Percentiles rank a stretch among this genome's conserved stretches.
These are phyloP conservation scores for Drosophila orena DNA, from an alignment of 1,140 invertebrate species.

Conservation along the genomic window DNA sequence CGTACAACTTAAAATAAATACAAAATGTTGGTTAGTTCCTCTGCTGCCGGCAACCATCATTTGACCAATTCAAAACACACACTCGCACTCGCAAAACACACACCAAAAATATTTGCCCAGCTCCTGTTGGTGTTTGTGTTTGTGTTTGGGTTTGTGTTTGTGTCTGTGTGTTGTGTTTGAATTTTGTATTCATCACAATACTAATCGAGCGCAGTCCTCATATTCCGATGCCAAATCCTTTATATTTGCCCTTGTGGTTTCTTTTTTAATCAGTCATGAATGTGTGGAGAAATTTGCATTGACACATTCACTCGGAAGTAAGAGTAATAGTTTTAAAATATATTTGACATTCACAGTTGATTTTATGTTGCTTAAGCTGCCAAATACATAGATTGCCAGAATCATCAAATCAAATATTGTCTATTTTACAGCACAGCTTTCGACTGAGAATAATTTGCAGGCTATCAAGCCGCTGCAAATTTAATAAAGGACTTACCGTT, in stretches of 20 bases:
- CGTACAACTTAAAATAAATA: constrained; percentile 73
- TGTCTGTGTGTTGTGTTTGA: constrained; percentile 16
- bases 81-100: constrained; percentile 14
- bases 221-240: constrained; percentile 12
- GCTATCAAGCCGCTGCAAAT: background rate
- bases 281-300: constrained; percentile 20
- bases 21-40: constrained; percentile 58
- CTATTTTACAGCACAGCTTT: background rate
- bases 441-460: too few relatives aligned
- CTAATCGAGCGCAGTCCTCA: constrained; percentile 69
- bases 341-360: background rate
- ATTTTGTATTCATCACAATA: constrained; percentile 46
- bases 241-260: constrained; percentile 38
- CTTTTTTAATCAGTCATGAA: constrained; percentile 59
- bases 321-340: background rate
- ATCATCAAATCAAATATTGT: background rate
- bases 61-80: constrained; percentile 57
- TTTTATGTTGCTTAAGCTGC: background rate
- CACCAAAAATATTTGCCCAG: constrained; percentile 65
- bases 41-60: constrained; percentile 46
- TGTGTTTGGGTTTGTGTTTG: constrained; percentile 23
- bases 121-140: constrained; percentile 31
- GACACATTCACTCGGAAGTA: background rate
- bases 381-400: background rate
- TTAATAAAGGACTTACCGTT: constrained; percentile 10